Percentiles rank a stretch among this genome's conserved stretches.
phyloP scores from a whole-genome alignment of 1,140 invertebrate species.

The Meloidogyne exigua region DNA sequence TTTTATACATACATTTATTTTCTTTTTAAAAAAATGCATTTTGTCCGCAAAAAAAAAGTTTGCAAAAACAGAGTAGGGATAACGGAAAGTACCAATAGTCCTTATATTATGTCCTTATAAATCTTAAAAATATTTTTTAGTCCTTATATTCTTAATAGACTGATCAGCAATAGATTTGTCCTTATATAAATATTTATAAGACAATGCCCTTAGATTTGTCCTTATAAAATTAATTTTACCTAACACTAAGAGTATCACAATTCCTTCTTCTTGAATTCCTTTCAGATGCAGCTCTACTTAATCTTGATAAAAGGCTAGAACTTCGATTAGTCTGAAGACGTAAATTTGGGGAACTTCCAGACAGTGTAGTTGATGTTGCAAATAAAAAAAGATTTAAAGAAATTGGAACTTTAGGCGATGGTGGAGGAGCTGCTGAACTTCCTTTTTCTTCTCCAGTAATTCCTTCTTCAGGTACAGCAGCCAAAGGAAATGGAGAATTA shows the following conservation, averaged over 20 bases:
- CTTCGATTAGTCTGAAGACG: not conserved
- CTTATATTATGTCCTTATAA: too few species aligned
- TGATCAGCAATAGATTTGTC: too few species aligned
- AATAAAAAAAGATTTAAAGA: constrained; percentile 1
- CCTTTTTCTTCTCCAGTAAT: not conserved
- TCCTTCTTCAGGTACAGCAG: not conserved
- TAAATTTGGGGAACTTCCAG: constrained; percentile 1
- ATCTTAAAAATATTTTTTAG: too few species aligned
- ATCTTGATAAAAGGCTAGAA: not conserved
- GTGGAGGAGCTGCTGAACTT: not conserved
- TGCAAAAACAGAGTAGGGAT: too few species aligned
- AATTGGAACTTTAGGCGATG: not conserved
- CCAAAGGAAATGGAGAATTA: not conserved
- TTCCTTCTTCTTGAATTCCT: not conserved
- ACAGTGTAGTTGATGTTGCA: not conserved
- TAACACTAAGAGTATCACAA: not conserved
- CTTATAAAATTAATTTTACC: not conserved
- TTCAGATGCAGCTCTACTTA: not conserved
- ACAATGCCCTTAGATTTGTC: too few species aligned
- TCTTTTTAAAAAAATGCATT: too few species aligned
- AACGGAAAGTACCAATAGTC: too few species aligned
- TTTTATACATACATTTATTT: too few species aligned
- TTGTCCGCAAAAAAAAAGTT: too few species aligned
- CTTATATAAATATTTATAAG: too few species aligned
- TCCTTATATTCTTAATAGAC: too few species aligned